phyloP scores from a whole-genome alignment of 2,113 vertebrate genomes.

The Stictonetta naevosa region DNA sequence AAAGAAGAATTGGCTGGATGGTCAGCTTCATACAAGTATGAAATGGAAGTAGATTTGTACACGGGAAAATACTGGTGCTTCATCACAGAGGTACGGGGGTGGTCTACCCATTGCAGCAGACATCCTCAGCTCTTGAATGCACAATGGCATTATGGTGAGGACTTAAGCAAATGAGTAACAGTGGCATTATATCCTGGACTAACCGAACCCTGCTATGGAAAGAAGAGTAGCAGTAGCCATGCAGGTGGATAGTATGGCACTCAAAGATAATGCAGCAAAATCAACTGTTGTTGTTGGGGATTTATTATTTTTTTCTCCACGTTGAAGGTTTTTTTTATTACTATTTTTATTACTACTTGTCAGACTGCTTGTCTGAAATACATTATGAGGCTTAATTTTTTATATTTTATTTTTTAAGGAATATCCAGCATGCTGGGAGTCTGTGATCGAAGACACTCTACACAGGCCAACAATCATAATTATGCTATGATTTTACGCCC shows the following conservation, averaged over 20 bases:
- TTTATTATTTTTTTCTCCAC: background rate
- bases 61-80: background rate
- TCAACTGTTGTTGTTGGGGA: background rate
- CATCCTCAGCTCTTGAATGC: background rate
- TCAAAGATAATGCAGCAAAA: conserved; percentile 33
- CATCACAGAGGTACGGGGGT: background rate
- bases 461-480: conserved; percentile 60
- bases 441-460: conserved; percentile 41
- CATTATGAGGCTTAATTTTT: conserved; percentile 31
- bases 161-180: background rate
- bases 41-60: background rate
- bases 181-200: background rate
- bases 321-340: background rate
- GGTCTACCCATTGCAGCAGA: background rate
- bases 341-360: conserved; percentile 62
- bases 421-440: conserved; percentile 42
- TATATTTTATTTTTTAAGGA: background rate
- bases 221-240: background rate
- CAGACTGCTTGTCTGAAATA: conserved; percentile 58
- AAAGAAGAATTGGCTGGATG: background rate
- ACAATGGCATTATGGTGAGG: background rate
- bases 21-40: background rate
- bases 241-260: background rate
- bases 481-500: conserved; percentile 55
- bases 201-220: background rate